phyloP scores from a whole-genome alignment of 2,888 invertebrate genomes.

The Drosophila incognita region DNA sequence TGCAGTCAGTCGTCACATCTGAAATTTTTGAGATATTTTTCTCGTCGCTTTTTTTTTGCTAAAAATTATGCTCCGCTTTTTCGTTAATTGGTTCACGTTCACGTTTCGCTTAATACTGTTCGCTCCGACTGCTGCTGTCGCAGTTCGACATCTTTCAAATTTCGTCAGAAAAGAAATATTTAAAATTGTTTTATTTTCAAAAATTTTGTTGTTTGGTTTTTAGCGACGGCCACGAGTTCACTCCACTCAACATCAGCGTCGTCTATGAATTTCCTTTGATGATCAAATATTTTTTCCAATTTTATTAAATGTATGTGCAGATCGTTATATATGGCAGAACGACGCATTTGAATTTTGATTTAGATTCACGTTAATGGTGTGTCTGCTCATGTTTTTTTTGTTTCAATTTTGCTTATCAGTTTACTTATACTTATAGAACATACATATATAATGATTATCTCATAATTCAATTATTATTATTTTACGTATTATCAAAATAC shows the following conservation, averaged over 20 bases:
- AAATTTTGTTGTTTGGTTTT: conserved; percentile 7
- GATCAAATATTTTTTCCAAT: conserved; percentile 51
- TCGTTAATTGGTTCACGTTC: conserved; percentile 69
- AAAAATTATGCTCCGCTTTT: conserved; percentile 33
- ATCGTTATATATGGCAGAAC: conserved; percentile 64
- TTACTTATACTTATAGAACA: conserved; percentile 14
- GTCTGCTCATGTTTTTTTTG: conserved; percentile 19
- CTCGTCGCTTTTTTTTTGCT: conserved; percentile 19
- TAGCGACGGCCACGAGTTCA: conserved; percentile 74
- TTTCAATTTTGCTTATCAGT: conserved; percentile 44
- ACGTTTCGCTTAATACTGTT: conserved; percentile 69
- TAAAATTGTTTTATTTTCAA: conserved; percentile 59
- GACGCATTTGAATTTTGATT: conserved; percentile 62
- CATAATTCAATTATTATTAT: conserved; percentile 45
- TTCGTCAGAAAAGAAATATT: conserved; percentile 65
- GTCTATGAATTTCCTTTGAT: conserved; percentile 76
- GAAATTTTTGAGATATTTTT: conserved; percentile 36
- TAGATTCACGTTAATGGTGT: conserved; percentile 41
- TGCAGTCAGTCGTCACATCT: conserved; percentile 60
- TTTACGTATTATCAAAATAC: conserved; percentile 22
- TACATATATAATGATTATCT: conserved; percentile 42
- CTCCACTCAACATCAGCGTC: conserved; percentile 56
- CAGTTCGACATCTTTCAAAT: conserved; percentile 47
- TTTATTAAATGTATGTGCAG: conserved; percentile 23
- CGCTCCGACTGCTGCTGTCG: conserved; percentile 23